Base-by-base conservation (phyloP, 1,140 invertebrate species). In the Psix sp. region DNA sequence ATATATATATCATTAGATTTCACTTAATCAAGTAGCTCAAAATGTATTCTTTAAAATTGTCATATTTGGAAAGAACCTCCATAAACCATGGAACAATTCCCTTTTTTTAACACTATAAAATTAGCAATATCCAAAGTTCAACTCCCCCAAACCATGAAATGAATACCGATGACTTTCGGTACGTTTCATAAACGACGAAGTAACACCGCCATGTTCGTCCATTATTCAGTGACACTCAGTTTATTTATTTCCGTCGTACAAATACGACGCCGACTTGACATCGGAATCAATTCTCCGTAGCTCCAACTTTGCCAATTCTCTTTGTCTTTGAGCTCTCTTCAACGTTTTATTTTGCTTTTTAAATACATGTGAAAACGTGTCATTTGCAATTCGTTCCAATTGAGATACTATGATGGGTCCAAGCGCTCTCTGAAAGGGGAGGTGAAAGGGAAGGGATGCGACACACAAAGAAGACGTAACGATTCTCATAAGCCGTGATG, bases 391-490 rank as follows among this genome's bases (percentile, higher is more conserved):
- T 31, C 39, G 62, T 67, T 66, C 56, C 62, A 67, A 74, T 74
- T 51, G 60, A 67, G 62, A 60, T 62, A 74, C 29, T 31, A 56
- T 52, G 62, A 62, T 49, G 59, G 51, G 38, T 35, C 36, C 46
- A 20, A 15, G n/a, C 17, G 11, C 35, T 3, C 39, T 40, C 3
- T 18, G 11, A 11, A 21, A 26, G 24, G 10, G 9, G 33, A 15
- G 17, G 11, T 9, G 15, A 29, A n/a, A 20, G 24, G 9, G 3
- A 13, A 13, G 45, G 42, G 52, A 67, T 74, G 46, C 20, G 52
- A 46, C 21, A 46, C 39, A 75, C 39, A 75, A 72, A 75, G 76
- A 74, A 70, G 72, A 73, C 65, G 52, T 70, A 65, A 70, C 57
- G 57, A 75, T 65, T 56, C 71, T 63, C 35, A 56, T 67, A 67